phyloP scores from a whole-genome alignment of 2,888 invertebrate genomes.

The Drosophila picticornis region DNA sequence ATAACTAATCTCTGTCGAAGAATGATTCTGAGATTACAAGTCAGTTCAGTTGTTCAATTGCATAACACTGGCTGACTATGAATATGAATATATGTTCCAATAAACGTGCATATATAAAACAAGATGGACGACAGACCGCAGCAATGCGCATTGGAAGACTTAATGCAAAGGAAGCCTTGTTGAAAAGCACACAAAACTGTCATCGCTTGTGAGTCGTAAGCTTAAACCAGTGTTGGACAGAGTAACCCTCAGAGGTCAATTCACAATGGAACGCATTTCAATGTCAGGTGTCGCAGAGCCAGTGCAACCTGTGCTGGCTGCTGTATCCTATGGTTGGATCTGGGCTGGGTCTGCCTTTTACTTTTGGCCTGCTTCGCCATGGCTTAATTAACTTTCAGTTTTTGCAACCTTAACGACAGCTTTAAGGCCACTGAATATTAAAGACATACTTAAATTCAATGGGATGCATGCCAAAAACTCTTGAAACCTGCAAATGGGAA shows the following conservation, averaged over 20 bases:
- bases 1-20: not conserved
- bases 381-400: constrained; percentile 54
- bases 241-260: constrained; percentile 13
- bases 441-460: constrained; percentile 12
- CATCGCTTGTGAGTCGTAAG: constrained; percentile 64
- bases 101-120: not conserved
- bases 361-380: constrained; percentile 45
- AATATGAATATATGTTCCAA: not conserved
- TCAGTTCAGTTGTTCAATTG: not conserved
- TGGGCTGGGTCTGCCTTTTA: constrained; percentile 43
- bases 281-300: constrained; percentile 46
- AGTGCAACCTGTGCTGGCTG: constrained; percentile 19
- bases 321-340: constrained; percentile 27
- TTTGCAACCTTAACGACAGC: constrained; percentile 30
- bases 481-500: not conserved
- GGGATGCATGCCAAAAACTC: not conserved
- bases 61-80: not conserved
- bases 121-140: not conserved
- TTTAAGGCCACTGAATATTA: constrained; percentile 27
- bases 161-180: constrained; percentile 3
- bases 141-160: not conserved
- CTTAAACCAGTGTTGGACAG: constrained; percentile 44
- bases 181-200: constrained; percentile 37
- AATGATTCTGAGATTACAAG: not conserved
- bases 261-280: constrained; percentile 1